Conservation (phyloP, 2,113 vertebrate genomes). For the Parotia lawesii region DNA sequence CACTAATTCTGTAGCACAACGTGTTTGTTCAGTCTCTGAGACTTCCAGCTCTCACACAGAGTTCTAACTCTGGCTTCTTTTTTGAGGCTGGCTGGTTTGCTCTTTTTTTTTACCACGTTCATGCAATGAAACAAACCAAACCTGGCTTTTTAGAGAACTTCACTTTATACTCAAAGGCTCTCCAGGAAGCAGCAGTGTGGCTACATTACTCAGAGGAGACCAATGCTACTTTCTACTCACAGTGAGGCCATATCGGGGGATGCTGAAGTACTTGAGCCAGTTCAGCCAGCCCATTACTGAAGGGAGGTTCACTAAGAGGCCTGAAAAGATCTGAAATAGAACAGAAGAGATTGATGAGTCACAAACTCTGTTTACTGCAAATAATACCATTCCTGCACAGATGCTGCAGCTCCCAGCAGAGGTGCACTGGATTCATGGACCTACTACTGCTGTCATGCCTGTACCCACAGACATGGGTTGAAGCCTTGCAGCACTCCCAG, state of each 20-base stretch:
- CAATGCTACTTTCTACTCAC: slow-evolving; percentile 35
- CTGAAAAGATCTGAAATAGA: slow-evolving; percentile 67
- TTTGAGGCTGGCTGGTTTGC: neutral
- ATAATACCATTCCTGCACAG: neutral
- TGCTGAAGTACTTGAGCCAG: slow-evolving; percentile 72
- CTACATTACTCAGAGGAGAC: neutral
- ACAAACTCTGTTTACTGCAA: neutral
- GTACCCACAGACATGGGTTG: neutral
- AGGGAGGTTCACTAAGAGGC: slow-evolving; percentile 68
- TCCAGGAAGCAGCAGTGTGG: neutral
- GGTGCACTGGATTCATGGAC: neutral
- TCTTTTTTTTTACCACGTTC: neutral
- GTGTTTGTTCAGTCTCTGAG: neutral
- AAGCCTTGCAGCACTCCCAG: neutral
- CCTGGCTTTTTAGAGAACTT: neutral
- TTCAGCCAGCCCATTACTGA: slow-evolving; percentile 65
- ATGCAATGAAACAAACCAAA: neutral
- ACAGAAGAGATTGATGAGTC: neutral
- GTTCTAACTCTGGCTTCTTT: neutral
- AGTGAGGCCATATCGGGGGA: slow-evolving; percentile 63
- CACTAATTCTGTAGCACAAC: neutral
- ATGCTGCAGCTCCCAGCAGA: neutral
- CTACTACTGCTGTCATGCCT: neutral
- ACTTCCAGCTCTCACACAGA: neutral
- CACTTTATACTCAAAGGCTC: neutral